These are phyloP conservation scores for Chelonus insularis DNA, from an alignment of 1,140 invertebrate species.

Conservation along the genomic window DNA sequence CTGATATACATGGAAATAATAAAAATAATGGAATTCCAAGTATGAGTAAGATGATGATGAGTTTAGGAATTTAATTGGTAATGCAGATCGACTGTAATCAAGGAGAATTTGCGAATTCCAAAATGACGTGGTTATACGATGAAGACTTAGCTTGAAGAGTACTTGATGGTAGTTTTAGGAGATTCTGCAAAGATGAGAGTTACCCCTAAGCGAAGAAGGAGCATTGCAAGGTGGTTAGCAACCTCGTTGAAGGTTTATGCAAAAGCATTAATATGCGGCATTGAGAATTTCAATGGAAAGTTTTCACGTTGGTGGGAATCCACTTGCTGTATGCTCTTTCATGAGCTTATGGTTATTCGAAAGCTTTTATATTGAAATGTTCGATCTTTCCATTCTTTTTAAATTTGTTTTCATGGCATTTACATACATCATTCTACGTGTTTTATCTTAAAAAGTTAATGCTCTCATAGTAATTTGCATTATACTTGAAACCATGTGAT, in stretches of 20 bases:
- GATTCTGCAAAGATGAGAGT: constrained; percentile 2
- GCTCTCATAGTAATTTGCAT: no score
- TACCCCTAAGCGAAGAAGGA: not conserved
- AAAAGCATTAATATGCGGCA: constrained; percentile 45
- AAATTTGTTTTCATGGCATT: not conserved
- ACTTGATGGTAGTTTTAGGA: not conserved
- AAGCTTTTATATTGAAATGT: not conserved
- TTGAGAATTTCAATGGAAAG: constrained; percentile 43
- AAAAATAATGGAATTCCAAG: no score
- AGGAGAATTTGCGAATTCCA: constrained; percentile 4
- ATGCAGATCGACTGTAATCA: not conserved
- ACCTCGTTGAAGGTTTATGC: constrained; percentile 40
- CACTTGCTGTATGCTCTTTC: not conserved
- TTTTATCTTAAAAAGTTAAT: no score
- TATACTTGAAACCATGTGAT: no score
- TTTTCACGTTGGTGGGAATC: constrained; percentile 32
- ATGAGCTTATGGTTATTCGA: not conserved
- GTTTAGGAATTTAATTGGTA: not conserved
- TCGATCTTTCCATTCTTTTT: not conserved
- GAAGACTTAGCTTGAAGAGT: constrained; percentile 1
- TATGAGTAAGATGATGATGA: not conserved
- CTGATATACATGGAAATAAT: no score
- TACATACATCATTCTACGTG: not conserved
- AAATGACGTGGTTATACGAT: not conserved
- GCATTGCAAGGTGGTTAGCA: constrained; percentile 13